These are phyloP conservation scores for Eumacrocentrus americanus DNA, from an alignment of 2,888 invertebrate genomes.

Conservation along the genomic window DNA sequence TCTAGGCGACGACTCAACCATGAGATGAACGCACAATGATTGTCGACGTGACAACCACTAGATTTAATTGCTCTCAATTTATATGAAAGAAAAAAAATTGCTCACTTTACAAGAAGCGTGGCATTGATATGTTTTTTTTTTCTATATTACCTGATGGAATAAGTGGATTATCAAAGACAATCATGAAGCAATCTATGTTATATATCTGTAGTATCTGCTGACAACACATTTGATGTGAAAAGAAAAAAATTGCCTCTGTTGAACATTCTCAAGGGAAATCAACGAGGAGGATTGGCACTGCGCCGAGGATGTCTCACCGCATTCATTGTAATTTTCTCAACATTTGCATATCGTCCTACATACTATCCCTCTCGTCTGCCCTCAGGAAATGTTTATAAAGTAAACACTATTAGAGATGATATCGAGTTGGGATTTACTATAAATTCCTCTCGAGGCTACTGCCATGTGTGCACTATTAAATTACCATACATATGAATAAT, in stretches of 20 bases:
- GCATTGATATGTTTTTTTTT: too few relatives aligned
- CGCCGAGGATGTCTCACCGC: background rate
- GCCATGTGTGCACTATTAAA: too few relatives aligned
- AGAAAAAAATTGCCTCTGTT: background rate
- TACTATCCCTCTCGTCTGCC: too few relatives aligned
- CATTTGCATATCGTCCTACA: background rate
- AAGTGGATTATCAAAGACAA: background rate
- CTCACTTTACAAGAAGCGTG: background rate
- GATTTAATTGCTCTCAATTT: background rate
- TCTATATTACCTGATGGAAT: too few relatives aligned
- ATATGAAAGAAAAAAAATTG: too few relatives aligned
- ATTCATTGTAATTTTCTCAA: background rate
- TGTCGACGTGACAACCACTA: background rate
- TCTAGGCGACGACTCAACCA: background rate
- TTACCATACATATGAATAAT: too few relatives aligned
- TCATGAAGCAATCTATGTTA: background rate
- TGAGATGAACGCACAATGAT: background rate
- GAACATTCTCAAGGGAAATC: constrained; percentile 7
- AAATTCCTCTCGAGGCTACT: too few relatives aligned
- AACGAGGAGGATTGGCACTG: background rate
- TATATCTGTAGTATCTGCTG: too few relatives aligned
- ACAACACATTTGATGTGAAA: background rate
- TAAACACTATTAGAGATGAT: background rate
- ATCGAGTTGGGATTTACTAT: too few relatives aligned
- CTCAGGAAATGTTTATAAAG: background rate